Evolutionary conservation across 2,113 vertebrate genomes (phyloP).

Genomic region (Desmodus rotundus): DNA sequence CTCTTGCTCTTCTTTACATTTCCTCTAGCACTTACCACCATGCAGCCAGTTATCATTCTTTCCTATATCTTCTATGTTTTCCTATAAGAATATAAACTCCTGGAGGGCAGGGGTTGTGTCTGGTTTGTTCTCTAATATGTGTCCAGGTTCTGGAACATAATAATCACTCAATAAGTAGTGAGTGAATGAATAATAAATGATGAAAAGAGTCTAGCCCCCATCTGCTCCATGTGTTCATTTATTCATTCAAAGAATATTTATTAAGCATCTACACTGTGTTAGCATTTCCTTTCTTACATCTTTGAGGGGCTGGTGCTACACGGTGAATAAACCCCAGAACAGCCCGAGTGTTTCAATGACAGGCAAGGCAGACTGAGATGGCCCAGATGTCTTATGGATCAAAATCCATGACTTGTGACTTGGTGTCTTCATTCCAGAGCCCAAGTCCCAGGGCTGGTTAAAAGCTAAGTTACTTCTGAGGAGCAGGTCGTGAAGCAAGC

Average conservation of each 20-base stretch:
- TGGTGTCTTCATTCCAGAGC: neutral
- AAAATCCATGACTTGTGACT: neutral
- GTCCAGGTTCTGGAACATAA: neutral
- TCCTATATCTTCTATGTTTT: neutral
- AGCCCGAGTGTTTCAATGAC: neutral
- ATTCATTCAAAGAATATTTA: neutral
- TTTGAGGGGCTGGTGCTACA: neutral
- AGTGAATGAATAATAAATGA: neutral
- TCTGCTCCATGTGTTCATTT: neutral
- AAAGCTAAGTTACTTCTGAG: neutral
- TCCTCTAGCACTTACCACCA: neutral
- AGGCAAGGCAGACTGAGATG: neutral
- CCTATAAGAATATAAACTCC: neutral
- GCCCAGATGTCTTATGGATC: neutral
- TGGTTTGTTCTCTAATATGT: neutral
- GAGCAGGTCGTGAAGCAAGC: neutral
- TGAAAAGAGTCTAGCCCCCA: neutral
- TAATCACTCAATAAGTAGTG: neutral
- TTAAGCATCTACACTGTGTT: neutral
- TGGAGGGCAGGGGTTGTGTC: neutral
- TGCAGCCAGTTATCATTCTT: neutral
- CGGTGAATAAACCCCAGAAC: neutral
- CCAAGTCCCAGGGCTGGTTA: neutral
- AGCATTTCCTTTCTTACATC: neutral
- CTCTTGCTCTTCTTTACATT: neutral